A percentile compares a stretch with the other conserved stretches of the same genome.
These are phyloP conservation scores for Elanus axillaris DNA, from an alignment of 2,113 vertebrate species.

Conservation along the genomic window DNA sequence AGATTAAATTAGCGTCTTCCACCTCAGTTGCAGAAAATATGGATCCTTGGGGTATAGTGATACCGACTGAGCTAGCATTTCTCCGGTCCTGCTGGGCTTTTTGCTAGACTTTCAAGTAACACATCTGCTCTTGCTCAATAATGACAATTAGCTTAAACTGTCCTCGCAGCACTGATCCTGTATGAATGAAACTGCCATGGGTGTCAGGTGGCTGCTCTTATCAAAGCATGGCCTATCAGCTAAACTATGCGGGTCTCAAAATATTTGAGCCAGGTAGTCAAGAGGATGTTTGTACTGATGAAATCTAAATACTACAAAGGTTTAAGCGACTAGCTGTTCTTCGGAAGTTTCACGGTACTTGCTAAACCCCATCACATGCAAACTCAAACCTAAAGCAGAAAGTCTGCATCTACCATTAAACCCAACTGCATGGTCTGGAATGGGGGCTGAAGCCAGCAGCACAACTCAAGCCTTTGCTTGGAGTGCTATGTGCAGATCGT, in stretches of 20 bases:
- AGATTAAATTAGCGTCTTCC: background rate
- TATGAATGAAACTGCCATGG: fast-evolving
- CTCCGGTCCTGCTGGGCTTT: background rate
- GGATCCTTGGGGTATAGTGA: background rate
- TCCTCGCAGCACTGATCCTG: background rate
- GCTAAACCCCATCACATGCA: background rate
- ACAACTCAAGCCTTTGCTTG: background rate
- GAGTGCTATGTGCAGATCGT: fast-evolving
- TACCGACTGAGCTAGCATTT: background rate
- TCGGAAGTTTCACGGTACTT: background rate
- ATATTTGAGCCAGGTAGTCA: background rate
- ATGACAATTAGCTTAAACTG: background rate
- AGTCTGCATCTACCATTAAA: fast-evolving
- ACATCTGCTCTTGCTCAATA: background rate
- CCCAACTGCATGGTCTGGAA: background rate
- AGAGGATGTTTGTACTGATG: background rate
- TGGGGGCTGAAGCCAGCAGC: fast-evolving
- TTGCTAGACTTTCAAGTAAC: background rate
- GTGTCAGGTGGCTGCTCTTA: background rate
- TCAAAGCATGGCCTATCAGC: background rate
- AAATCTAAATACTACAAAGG: background rate
- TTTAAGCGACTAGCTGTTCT: background rate
- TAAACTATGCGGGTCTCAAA: background rate
- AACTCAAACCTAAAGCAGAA: background rate
- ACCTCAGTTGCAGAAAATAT: background rate